Evolutionary conservation across 2,113 vertebrate genomes (phyloP).

Genomic region (Origma solitaria): DNA sequence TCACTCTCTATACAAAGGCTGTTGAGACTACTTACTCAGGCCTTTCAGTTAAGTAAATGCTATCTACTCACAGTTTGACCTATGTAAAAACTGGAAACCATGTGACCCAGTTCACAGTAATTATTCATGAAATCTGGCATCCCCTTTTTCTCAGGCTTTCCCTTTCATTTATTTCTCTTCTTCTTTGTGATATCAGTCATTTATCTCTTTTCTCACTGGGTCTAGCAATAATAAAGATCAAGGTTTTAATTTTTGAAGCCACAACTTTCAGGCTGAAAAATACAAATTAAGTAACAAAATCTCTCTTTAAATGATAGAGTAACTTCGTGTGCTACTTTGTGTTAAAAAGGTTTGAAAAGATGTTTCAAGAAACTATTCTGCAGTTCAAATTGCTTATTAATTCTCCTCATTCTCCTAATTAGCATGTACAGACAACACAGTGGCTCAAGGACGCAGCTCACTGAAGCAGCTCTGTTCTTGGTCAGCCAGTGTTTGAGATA

Average conservation of each 20-base stretch:
- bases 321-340: neutral
- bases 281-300: neutral
- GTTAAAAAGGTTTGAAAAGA: neutral
- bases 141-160: neutral
- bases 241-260: neutral
- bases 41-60: neutral
- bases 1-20: neutral
- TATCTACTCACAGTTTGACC: neutral
- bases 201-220: neutral
- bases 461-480: conserved; percentile 46
- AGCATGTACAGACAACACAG: conserved; percentile 54
- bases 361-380: conserved; percentile 2
- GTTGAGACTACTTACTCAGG: neutral
- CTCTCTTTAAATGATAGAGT: neutral
- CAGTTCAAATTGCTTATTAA: conserved; percentile 66
- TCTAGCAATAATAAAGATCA: neutral
- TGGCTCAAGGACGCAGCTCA: conserved; percentile 67
- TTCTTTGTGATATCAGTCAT: neutral
- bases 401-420: conserved; percentile 75
- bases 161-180: neutral
- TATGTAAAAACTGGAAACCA: neutral
- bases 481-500: conserved; percentile 8
- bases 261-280: neutral
- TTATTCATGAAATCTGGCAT: neutral
- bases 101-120: neutral